Evolutionary conservation across 2,888 invertebrate species (phyloP).

Genomic region (Platycheirus albimanus): DNA sequence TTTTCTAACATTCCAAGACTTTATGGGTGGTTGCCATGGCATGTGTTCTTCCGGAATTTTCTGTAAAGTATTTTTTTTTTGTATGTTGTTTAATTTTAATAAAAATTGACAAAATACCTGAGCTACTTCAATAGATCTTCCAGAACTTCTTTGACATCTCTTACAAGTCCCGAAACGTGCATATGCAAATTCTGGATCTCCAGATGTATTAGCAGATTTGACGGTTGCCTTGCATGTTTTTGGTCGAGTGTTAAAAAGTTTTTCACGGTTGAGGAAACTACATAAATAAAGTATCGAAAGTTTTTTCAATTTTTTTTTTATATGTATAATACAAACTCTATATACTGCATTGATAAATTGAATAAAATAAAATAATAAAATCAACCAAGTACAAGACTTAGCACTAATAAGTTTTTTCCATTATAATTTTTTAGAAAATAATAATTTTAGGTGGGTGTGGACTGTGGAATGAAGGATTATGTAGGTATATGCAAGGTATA

Average conservation of each 20-base stretch:
- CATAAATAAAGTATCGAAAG: too few relatives aligned
- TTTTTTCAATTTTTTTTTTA: too few relatives aligned
- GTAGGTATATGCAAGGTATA: too few relatives aligned
- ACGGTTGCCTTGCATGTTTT: constrained; percentile 68
- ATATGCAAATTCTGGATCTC: constrained; percentile 17
- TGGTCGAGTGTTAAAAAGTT: constrained; percentile 79
- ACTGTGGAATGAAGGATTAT: too few relatives aligned
- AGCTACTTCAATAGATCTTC: constrained; percentile 39
- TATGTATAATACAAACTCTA: too few relatives aligned
- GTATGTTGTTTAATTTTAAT: background rate
- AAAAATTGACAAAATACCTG: constrained; percentile 27
- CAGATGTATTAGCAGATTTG: constrained; percentile 1
- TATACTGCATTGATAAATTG: too few relatives aligned
- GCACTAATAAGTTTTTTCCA: too few relatives aligned
- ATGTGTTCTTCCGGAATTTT: constrained; percentile 81
- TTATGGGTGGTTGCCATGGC: constrained; percentile 80
- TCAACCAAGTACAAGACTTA: too few relatives aligned
- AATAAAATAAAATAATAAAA: too few relatives aligned
- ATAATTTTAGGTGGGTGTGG: too few relatives aligned
- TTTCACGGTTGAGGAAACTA: constrained; percentile 81
- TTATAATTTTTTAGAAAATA: too few relatives aligned
- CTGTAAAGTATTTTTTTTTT: constrained; percentile 74
- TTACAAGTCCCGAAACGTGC: constrained; percentile 19
- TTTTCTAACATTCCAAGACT: constrained; percentile 79
- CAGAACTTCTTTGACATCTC: constrained; percentile 63